Evolutionary conservation across 2,797 vertebrate species (phyloP), one percentile per base, ranked within the genome.

Genomic region (Coilia nasus): DNA sequence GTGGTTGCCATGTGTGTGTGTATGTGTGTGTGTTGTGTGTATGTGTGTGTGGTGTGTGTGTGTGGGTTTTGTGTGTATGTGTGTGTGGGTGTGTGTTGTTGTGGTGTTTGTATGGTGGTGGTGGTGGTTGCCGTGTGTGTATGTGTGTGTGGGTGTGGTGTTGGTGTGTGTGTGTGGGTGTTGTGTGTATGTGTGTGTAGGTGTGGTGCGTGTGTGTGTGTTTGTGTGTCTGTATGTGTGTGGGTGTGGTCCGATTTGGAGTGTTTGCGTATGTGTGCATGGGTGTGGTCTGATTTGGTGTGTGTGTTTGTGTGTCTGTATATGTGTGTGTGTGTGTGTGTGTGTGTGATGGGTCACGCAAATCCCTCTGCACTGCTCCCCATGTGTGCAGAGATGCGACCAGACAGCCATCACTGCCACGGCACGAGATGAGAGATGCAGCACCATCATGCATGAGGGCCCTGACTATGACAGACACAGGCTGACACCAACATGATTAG

Each of bases 381-480:
- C 7, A 19, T 21, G 31, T 21, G 21, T 2, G 23, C 35, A 17
- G 31, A 41, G 19, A 41, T 78, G 10, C 6, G 71, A 6, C 35
- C 71, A 78, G 71, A 41, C 71, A 78, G 71, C 71, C 35, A 78
- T 78, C 41, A 78, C 17, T 35, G 35, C 17, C 71, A 19, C 44
- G 31, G 19, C 21, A 31, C 35, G 5, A 78, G 71, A 78, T 21
- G 71, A 78, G 71, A 44, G 71, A 78, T 44, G 67, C 11, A 31
- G 35, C 71, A 17, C 71, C 31, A 41, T 78, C 67, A 71, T 35
- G 67, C 67, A 71, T 71, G 67, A 71, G 15, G 25, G 35, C 35
- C 71, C 71, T 41, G 71, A 44, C 31, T 31, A 78, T 78, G 71
- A 78, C 71, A 78, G 71, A 31, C 67, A 35, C 28, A 75, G 14